Conservation (phyloP, 2,888 invertebrate species). For the Brenthis ino region DNA sequence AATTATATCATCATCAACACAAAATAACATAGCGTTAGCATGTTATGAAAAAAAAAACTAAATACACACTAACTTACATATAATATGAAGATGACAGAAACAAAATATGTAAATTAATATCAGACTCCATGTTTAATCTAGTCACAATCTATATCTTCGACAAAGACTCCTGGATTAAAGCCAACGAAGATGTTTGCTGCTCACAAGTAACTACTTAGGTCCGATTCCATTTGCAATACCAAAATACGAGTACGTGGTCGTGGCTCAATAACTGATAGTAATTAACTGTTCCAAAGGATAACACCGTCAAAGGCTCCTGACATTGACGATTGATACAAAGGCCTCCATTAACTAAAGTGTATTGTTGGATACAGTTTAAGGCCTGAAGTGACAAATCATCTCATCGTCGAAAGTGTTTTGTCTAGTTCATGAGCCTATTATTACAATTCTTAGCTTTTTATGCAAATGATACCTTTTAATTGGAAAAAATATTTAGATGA, state of each 20-base stretch:
- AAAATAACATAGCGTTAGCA: too few relatives aligned
- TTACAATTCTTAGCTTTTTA: conserved; percentile 6
- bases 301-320: conserved; percentile 45
- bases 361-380: conserved; percentile 28
- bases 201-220: conserved; percentile 68
- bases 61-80: too few relatives aligned
- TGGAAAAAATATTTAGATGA: too few relatives aligned
- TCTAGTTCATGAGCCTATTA: conserved; percentile 17
- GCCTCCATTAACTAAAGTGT: conserved; percentile 27
- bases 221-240: conserved; percentile 59
- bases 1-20: too few relatives aligned
- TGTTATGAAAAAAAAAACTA: too few relatives aligned
- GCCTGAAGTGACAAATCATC: conserved; percentile 28
- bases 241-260: conserved; percentile 51
- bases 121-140: conserved; percentile 44
- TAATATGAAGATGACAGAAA: too few relatives aligned
- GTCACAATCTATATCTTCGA: conserved; percentile 42
- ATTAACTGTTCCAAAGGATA: conserved; percentile 46
- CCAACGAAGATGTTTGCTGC: conserved; percentile 77
- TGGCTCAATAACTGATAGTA: conserved; percentile 46
- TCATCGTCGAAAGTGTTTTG: conserved; percentile 24
- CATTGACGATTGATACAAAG: conserved; percentile 43
- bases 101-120: neutral
- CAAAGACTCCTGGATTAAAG: conserved; percentile 70
- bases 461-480: neutral